phyloP scores from a whole-genome alignment of 2,113 vertebrate species.

The Murina feae region DNA sequence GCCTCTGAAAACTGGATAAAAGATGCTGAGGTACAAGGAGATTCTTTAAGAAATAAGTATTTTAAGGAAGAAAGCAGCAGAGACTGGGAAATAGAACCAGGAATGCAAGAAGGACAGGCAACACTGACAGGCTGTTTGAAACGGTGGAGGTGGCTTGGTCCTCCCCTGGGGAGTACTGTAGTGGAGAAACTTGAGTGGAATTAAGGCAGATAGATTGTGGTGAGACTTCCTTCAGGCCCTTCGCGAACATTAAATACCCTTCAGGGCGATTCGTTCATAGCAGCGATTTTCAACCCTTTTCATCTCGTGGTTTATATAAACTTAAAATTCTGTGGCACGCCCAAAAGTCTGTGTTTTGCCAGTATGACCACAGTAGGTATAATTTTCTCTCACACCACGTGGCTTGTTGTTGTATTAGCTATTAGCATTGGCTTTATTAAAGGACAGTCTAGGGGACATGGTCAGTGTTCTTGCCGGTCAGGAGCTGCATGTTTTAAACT shows the following conservation, averaged over 20 bases:
- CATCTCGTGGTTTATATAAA: too few species aligned
- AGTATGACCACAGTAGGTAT: background rate
- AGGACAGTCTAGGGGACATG: background rate
- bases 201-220: background rate
- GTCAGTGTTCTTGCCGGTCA: background rate
- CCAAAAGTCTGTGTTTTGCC: background rate
- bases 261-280: background rate
- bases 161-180: background rate
- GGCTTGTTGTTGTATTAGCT: background rate
- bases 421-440: fast-evolving
- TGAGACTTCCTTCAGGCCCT: background rate
- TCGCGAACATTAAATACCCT: background rate
- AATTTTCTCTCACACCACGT: background rate
- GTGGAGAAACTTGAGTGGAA: constrained; percentile 5
- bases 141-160: background rate
- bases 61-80: background rate
- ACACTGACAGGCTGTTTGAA: background rate
- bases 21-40: background rate
- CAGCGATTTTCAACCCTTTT: background rate
- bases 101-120: background rate
- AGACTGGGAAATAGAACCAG: background rate
- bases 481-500: background rate
- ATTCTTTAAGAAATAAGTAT: background rate
- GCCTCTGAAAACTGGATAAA: background rate
- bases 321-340: background rate